A percentile compares a stretch with the other conserved stretches of the same genome.
phyloP scores from a whole-genome alignment of 2,113 vertebrate genomes.

The Neogobius melanostomus region DNA sequence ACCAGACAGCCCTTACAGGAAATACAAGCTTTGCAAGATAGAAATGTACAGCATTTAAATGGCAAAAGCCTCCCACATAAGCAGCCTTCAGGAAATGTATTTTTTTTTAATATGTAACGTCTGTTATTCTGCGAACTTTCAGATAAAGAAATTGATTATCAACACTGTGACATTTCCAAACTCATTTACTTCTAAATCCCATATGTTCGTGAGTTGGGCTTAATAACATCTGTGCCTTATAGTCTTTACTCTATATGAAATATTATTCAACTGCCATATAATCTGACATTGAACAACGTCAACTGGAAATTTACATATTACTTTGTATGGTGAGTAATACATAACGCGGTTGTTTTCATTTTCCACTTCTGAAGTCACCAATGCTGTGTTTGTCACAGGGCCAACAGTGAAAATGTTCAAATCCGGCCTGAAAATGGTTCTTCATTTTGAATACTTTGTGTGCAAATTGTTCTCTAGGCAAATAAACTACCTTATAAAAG shows the following conservation, averaged over 20 bases:
- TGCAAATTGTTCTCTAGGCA: too few relatives aligned
- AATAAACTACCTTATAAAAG: too few relatives aligned
- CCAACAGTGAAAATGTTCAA: too few relatives aligned
- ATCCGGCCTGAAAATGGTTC: too few relatives aligned
- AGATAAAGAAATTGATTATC: neutral
- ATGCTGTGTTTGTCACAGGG: too few relatives aligned
- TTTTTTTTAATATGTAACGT: neutral
- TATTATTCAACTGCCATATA: neutral
- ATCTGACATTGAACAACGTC: neutral
- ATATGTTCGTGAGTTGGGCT: neutral
- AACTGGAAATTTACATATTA: neutral
- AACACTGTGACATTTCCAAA: neutral
- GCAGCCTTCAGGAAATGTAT: neutral
- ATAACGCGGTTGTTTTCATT: too few relatives aligned
- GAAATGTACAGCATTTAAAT: neutral
- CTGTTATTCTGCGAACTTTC: neutral
- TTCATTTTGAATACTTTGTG: too few relatives aligned
- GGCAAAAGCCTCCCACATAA: neutral
- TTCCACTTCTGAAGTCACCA: too few relatives aligned
- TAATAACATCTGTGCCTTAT: neutral
- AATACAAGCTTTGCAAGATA: neutral
- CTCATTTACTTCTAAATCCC: neutral
- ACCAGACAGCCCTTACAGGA: neutral
- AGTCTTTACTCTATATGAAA: too few relatives aligned
- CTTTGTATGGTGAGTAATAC: too few relatives aligned